Conservation (phyloP, 92 coral and sea anemone genomes). For the Anthopleura xanthogrammica region DNA sequence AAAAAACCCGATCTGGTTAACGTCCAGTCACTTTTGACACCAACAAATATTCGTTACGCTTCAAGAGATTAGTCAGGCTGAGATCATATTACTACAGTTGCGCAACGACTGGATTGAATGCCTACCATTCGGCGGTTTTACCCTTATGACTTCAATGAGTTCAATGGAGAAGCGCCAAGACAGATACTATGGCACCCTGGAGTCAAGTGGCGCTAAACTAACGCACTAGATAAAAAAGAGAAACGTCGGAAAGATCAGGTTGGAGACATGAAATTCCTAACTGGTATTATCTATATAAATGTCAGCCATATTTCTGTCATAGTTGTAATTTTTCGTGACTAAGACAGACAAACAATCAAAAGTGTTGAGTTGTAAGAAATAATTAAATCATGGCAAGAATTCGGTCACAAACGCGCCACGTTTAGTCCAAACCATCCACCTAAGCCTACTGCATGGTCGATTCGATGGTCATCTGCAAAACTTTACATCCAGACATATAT, state of each 20-base stretch:
- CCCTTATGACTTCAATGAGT: not conserved
- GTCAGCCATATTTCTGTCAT: not conserved
- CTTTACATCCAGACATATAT: too few relatives aligned
- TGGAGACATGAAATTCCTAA: not conserved
- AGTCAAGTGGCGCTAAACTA: constrained; percentile 2
- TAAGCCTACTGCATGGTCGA: too few relatives aligned
- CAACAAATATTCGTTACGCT: not conserved
- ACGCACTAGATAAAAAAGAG: not conserved
- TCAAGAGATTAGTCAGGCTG: not conserved
- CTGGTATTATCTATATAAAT: not conserved
- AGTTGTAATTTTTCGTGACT: not conserved
- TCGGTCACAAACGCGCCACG: too few relatives aligned
- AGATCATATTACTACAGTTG: not conserved
- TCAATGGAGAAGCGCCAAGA: not conserved
- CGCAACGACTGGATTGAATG: not conserved
- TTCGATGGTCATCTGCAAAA: too few relatives aligned
- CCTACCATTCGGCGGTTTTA: not conserved
- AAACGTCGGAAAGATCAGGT: not conserved
- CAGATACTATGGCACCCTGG: not conserved
- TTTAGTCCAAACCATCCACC: too few relatives aligned
- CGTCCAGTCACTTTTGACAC: not conserved
- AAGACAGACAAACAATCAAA: not conserved
- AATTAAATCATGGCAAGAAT: not conserved
- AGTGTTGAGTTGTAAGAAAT: not conserved
- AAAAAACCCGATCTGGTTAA: not conserved